Conservation (phyloP, 2,113 vertebrate genomes). For the Diadophis punctatus region DNA sequence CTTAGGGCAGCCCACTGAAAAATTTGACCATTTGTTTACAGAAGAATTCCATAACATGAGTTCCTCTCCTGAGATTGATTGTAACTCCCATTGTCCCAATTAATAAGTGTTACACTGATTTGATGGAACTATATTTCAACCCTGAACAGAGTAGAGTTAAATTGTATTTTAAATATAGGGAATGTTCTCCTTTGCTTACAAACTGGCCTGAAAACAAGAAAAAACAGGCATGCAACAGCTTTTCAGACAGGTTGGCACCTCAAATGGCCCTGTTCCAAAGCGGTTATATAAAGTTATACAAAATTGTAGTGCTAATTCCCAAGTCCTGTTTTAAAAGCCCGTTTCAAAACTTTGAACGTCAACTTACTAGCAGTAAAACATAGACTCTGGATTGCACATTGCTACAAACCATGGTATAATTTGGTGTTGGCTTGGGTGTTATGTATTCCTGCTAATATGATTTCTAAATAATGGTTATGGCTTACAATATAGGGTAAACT, state of each 20-base stretch:
- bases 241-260: not conserved
- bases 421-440: not conserved
- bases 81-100: not conserved
- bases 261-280: not conserved
- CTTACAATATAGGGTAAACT: not conserved
- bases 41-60: not conserved
- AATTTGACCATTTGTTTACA: not conserved
- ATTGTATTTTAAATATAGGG: not conserved
- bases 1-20: not conserved
- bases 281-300: not conserved
- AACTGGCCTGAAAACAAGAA: not conserved
- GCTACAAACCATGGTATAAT: not conserved
- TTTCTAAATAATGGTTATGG: not conserved
- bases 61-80: not conserved
- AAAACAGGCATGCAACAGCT: not conserved
- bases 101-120: not conserved
- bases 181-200: not conserved
- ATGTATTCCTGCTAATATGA: not conserved
- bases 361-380: not conserved
- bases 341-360: not conserved
- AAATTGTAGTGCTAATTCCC: not conserved
- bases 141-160: not conserved
- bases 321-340: not conserved
- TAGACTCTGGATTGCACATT: not conserved
- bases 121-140: not conserved